Conservation (phyloP, 2,797 vertebrate species). For the Bovichtus diacanthus region DNA sequence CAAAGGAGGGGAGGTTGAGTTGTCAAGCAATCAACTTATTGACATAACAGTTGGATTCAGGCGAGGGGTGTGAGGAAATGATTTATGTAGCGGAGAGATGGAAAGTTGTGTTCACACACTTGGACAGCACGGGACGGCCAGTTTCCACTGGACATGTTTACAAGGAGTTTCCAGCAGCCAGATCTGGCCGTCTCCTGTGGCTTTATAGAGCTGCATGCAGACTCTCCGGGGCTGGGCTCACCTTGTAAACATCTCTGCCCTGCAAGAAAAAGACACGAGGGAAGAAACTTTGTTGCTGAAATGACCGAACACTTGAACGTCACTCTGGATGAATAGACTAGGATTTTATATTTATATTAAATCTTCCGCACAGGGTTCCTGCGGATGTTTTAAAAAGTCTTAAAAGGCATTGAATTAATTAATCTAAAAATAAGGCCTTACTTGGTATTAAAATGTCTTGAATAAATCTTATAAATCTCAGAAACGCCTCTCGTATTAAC, state of each 20-base stretch:
- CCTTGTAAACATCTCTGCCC: constrained; percentile 74
- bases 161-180: constrained; percentile 65
- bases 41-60: constrained; percentile 30
- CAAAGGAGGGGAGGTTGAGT: not conserved
- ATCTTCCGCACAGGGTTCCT: not conserved
- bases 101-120: constrained; percentile 67
- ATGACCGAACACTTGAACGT: constrained; percentile 40
- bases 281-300: constrained; percentile 32
- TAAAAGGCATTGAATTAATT: no score
- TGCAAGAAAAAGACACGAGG: constrained; percentile 28
- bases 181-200: constrained; percentile 55
- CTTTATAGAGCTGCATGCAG: constrained; percentile 55
- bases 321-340: constrained; percentile 34
- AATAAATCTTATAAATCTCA: no score
- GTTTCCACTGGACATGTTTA: constrained; percentile 74
- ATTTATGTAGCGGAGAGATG: constrained; percentile 41
- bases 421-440: not conserved
- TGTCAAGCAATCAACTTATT: constrained; percentile 16
- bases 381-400: no score
- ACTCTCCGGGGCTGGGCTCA: constrained; percentile 50
- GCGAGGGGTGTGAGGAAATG: constrained; percentile 30
- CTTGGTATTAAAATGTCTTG: no score
- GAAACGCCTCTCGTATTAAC: no score
- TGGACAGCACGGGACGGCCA: constrained; percentile 28
- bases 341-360: constrained; percentile 4